Evolutionary conservation across 1,140 invertebrate genomes (phyloP), one percentile per base, ranked within the genome.

Genomic region (Aplysia californica): DNA sequence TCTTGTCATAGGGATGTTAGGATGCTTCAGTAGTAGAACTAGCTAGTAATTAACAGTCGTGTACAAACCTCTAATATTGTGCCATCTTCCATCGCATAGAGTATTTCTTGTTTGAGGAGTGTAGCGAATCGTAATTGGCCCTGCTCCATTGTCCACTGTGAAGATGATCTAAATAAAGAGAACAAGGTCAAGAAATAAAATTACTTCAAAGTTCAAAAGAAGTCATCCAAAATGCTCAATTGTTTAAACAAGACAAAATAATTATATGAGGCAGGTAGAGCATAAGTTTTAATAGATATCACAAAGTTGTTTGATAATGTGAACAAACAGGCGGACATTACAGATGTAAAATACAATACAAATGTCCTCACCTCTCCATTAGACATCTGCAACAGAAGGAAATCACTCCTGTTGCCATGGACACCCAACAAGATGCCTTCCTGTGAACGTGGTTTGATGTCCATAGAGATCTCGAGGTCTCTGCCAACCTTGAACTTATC

Each of bases 51-150:
- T n/a, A n/a, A n/a, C n/a, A n/a, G n/a, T n/a, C n/a, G n/a, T n/a
- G n/a, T n/a, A n/a, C n/a, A n/a, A 90, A 97, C 96, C 95, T 91
- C 94, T 91, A 82, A 98, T 95, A 21, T 91, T 94, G 86, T 98
- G 97, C 96, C 97, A 99, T 36, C 96, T 91, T 39, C 97, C 97
- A 91, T 99, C 96, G 87, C 97, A 99, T 35, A 96, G 92, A 36
- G 93, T 92, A 86, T 94, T 93, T 38, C 93, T 92, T n/a, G 92
- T 90, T 26, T 92, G 90, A 3, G 95, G 93, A 29, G 91, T 92
- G 86, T 94, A 97, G 0, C 91, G 92, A 1, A 96, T 93, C 1
- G 93, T 92, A 78, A 97, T 94, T 0, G 93, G 92, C 5, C 95
- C 96, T 71, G 92, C 93, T 23, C 95, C 95, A 86, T 96, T 96